A percentile compares a stretch with the other conserved stretches of the same genome.
phyloP scores from a whole-genome alignment of 2,888 invertebrate genomes.

The Scaptomyza parva region DNA sequence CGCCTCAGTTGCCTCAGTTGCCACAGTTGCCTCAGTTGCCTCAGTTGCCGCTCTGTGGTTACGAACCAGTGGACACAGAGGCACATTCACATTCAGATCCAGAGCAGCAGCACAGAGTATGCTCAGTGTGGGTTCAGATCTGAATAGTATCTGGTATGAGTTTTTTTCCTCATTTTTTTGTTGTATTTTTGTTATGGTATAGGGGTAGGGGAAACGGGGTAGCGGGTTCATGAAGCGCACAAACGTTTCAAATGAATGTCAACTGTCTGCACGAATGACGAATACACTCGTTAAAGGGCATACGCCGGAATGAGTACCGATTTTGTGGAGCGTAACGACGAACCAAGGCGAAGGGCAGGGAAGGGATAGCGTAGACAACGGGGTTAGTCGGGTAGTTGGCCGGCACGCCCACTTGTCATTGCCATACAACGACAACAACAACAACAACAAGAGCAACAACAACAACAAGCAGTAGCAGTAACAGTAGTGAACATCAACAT shows the following conservation, averaged over 20 bases:
- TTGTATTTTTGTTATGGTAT: background rate
- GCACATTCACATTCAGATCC: slow-evolving; percentile 2
- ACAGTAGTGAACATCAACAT: slow-evolving; percentile 37
- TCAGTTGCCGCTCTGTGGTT: slow-evolving; percentile 60
- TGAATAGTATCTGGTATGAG: background rate
- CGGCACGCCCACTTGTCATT: slow-evolving; percentile 75
- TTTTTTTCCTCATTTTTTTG: too few relatives aligned
- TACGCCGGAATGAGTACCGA: slow-evolving; percentile 71
- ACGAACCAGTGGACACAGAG: slow-evolving; percentile 44
- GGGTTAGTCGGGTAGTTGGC: slow-evolving; percentile 62
- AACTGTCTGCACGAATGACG: slow-evolving; percentile 76
- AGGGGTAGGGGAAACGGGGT: slow-evolving; percentile 1
- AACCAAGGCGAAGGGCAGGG: background rate
- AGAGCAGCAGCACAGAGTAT: background rate
- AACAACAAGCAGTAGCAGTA: slow-evolving; percentile 69
- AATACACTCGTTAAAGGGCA: slow-evolving; percentile 79
- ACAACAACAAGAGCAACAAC: slow-evolving; percentile 43
- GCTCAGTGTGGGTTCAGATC: slow-evolving; percentile 17
- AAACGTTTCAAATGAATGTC: slow-evolving; percentile 78
- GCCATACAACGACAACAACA: slow-evolving; percentile 38
- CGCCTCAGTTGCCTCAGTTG: too few relatives aligned
- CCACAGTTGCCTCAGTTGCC: too few relatives aligned
- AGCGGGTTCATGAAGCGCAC: slow-evolving; percentile 59
- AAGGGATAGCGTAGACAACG: slow-evolving; percentile 17
- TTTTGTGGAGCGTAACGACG: slow-evolving; percentile 73